Evolutionary conservation across 2,888 invertebrate species (phyloP), one percentile per base, ranked within the genome.

Genomic region (Emmelina monodactyla): DNA sequence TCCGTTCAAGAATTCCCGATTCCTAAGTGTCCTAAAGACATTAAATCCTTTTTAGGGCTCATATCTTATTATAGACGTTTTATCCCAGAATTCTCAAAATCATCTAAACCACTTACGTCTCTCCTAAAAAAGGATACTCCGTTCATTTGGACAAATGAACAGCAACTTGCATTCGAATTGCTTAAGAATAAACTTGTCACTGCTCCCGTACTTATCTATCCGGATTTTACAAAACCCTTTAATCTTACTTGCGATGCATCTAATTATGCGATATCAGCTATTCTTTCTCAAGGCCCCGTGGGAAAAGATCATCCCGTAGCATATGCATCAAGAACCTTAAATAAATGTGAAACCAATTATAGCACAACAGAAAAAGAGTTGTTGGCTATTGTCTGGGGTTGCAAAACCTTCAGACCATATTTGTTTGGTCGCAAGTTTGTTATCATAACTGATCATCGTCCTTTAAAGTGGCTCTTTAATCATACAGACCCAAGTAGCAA

Each of bases 41-140:
- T 54, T 1, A 49, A 51, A 45, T 35, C 42, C 25, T 68, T 62
- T 40, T 40, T 53, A 2, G 63, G 63, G 2, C 33, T 67, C 6
- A 40, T 49, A 0, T 55, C 57, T 0, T 66, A 63, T 37, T 65
- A 66, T 32, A 33, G 63, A 9, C 45, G 55, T 22, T 69, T 65
- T 35, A 64, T 69, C 1, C 33, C 41, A 15, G 37, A 58, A 7
- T 65, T 59, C 34, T 42, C 56, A 1, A 46, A 50, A 32, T 36
- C 52, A 2, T 45, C 58, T 0, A 49, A 52, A 37, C 45, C 50
- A 1, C 33, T 51, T 1, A 48, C 50, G 0, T 10, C 2, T 4
- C 41, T 50, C 1, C 16, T 49, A 2, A 47, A 46, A 35, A 51
- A 53, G 14, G 46, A 47, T 13, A 16, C 12, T 3, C 16, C 42